Evolutionary conservation across 2,113 vertebrate species (phyloP).

Genomic region (Baryphthengus martii): DNA sequence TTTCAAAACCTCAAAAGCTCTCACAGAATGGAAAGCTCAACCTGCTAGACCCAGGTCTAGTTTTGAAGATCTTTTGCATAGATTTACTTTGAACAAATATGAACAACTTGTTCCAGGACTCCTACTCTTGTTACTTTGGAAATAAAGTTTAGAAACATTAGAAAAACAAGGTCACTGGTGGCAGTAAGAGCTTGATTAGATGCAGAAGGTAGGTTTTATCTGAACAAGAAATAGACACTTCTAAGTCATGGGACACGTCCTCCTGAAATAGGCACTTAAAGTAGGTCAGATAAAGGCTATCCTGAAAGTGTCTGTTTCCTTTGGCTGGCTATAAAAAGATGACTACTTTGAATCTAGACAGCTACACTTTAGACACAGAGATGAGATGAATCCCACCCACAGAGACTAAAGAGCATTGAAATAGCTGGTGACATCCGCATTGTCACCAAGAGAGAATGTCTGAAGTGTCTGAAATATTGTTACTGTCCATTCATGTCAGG

Average conservation of each 20-base stretch:
- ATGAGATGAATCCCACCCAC: not conserved
- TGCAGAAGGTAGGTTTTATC: not conserved
- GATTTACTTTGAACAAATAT: conserved; percentile 18
- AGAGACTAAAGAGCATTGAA: not conserved
- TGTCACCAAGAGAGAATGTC: not conserved
- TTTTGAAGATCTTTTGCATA: conserved; percentile 27
- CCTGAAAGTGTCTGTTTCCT: not conserved
- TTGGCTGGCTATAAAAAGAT: not conserved
- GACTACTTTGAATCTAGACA: not conserved
- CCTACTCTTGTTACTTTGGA: not conserved
- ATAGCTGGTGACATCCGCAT: not conserved
- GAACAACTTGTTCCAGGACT: not conserved
- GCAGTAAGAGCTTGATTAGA: not conserved
- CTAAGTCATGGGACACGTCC: not conserved
- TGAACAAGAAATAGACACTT: not conserved
- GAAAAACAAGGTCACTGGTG: conserved; percentile 2
- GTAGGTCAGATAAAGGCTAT: not conserved
- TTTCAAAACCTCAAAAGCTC: not conserved
- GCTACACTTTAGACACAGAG: not conserved
- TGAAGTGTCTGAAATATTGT: not conserved
- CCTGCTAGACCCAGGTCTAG: not conserved
- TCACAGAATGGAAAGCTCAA: not conserved
- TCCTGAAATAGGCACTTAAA: not conserved
- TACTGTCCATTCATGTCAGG: not conserved
- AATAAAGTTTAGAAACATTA: not conserved